A percentile compares a stretch with the other conserved stretches of the same genome.
These are phyloP conservation scores for Andrena minutula DNA, from an alignment of 2,888 invertebrate genomes.

Conservation along the genomic window DNA sequence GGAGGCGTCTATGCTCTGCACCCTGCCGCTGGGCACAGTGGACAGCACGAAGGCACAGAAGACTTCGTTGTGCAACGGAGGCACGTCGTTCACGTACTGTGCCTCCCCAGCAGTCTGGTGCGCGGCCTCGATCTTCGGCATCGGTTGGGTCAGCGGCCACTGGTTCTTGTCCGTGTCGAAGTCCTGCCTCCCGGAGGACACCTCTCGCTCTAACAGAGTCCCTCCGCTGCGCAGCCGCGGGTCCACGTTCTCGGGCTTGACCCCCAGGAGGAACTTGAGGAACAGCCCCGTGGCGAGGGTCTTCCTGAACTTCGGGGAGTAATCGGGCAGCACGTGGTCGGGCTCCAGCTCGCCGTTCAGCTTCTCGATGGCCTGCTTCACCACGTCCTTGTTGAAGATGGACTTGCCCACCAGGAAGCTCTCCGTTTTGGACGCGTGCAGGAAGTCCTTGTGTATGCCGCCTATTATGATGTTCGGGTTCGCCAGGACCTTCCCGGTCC, in stretches of 20 bases:
- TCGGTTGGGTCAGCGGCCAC: conserved; percentile 92
- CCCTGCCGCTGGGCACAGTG: conserved; percentile 87
- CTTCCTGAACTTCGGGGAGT: conserved; percentile 89
- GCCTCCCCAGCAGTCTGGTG: conserved; percentile 91
- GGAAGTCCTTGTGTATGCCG: conserved; percentile 84
- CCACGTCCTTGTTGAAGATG: conserved; percentile 84
- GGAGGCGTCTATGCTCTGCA: conserved; percentile 88
- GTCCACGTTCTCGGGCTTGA: conserved; percentile 86
- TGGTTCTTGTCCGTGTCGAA: conserved; percentile 89
- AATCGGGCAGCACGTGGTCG: conserved; percentile 88
- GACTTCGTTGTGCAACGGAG: conserved; percentile 88
- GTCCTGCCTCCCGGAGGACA: conserved; percentile 89
- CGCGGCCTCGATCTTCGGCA: conserved; percentile 91
- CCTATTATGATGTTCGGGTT: conserved; percentile 86
- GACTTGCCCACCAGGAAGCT: conserved; percentile 85
- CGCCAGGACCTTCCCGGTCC: conserved; percentile 86
- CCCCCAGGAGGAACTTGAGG: conserved; percentile 90
- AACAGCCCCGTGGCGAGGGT: conserved; percentile 91
- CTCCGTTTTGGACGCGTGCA: conserved; percentile 88
- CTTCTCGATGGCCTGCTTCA: conserved; percentile 86
- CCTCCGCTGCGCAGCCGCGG: conserved; percentile 87
- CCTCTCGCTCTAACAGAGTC: conserved; percentile 86
- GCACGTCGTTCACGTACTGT: conserved; percentile 91
- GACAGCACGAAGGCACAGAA: conserved; percentile 90
- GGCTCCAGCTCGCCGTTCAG: conserved; percentile 88